Conservation (phyloP, 2,113 vertebrate species). For the Pelobates fuscus region DNA sequence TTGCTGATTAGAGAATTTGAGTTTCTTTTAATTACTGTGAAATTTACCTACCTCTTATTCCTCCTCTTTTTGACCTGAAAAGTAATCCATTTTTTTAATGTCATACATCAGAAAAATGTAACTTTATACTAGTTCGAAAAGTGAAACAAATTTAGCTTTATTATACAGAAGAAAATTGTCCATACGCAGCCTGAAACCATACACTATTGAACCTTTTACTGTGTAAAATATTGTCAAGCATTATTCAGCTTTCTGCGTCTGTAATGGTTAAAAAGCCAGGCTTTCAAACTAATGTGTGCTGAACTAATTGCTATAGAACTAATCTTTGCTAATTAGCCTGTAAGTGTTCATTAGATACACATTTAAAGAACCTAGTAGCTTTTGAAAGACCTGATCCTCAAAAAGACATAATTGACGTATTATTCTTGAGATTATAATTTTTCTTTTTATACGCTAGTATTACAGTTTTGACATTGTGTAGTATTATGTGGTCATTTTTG, state of each 20-base stretch:
- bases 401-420: no score
- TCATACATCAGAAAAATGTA: no score
- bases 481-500: no score
- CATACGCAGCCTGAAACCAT: not conserved
- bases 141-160: not conserved
- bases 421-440: no score
- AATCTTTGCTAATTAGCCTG: not conserved
- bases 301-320: not conserved
- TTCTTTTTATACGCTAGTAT: no score
- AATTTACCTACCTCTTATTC: slow-evolving; percentile 26
- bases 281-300: not conserved
- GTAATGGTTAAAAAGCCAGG: not conserved
- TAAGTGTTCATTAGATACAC: slow-evolving; percentile 3
- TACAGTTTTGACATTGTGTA: no score
- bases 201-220: not conserved
- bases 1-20: slow-evolving; percentile 62
- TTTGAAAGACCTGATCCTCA: not conserved
- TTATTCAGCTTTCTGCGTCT: not conserved
- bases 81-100: not conserved
- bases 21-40: slow-evolving; percentile 68
- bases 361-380: not conserved
- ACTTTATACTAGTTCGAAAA: not conserved
- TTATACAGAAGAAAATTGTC: no score
- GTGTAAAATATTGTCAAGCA: not conserved
- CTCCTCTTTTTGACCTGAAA: not conserved